Percentiles rank a stretch among this genome's conserved stretches.
Conservation (phyloP, 2,888 invertebrate species). For the Coecobrya sp. region DNA sequence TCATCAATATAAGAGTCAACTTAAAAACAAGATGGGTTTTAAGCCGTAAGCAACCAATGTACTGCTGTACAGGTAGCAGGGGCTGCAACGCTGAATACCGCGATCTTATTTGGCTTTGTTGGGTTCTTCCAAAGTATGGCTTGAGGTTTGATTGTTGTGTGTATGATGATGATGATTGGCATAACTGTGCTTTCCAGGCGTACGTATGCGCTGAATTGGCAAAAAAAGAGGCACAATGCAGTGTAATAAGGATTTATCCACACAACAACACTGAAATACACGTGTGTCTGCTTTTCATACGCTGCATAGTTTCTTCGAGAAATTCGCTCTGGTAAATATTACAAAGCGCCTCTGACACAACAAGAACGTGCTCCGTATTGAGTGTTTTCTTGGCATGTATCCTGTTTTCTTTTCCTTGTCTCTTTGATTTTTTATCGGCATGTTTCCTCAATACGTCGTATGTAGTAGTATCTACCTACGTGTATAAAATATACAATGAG, state of each 20-base stretch:
- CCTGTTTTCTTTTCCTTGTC: background rate
- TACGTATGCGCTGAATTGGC: conserved; percentile 26
- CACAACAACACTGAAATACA: conserved; percentile 12
- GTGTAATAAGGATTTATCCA: background rate
- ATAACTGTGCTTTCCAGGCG: conserved; percentile 21
- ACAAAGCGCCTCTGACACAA: background rate
- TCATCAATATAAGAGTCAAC: conserved; percentile 1
- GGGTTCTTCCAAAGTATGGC: background rate
- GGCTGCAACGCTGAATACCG: background rate
- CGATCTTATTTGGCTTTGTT: conserved; percentile 44
- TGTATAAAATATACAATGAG: conserved; percentile 48
- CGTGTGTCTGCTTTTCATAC: conserved; percentile 12
- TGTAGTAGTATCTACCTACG: conserved; percentile 16
- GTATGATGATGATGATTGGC: conserved; percentile 28
- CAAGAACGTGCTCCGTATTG: background rate
- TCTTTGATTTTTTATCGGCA: conserved; percentile 16
- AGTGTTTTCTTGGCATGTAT: conserved; percentile 16
- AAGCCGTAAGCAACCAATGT: background rate
- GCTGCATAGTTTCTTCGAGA: background rate
- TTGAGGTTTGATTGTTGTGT: background rate
- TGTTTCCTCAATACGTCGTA: background rate
- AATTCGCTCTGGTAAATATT: conserved; percentile 2
- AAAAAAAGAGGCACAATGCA: background rate
- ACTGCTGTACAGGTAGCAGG: background rate
- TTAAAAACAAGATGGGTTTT: background rate